Percentiles rank a stretch among this genome's conserved stretches.
phyloP scores from a whole-genome alignment of 2,888 invertebrate genomes.

The Andrena haemorrhoa region DNA sequence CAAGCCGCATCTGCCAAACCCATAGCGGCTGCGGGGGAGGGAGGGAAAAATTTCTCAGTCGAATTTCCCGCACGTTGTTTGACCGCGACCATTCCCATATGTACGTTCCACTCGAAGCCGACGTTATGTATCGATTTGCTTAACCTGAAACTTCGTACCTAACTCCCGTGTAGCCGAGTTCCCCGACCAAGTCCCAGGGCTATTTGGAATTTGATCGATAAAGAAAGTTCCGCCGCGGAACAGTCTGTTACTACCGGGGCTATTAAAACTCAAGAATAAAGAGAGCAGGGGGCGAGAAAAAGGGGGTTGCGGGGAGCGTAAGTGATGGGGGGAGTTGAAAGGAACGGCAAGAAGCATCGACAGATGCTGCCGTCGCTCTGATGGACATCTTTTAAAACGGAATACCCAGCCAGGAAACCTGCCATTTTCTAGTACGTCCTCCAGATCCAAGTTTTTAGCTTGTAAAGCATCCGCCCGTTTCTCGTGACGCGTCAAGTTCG shows the following conservation, averaged over 20 bases:
- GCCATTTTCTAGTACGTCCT: constrained; percentile 55
- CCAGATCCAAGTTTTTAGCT: constrained; percentile 32
- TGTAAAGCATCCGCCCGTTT: constrained; percentile 44
- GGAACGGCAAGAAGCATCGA: neutral
- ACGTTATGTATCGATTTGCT: constrained; percentile 36
- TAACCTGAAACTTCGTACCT: constrained; percentile 26
- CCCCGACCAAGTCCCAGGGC: constrained; percentile 33
- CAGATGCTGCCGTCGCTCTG: neutral
- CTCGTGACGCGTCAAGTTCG: constrained; percentile 35
- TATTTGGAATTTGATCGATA: constrained; percentile 59
- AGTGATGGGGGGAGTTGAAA: neutral
- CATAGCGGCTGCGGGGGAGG: neutral
- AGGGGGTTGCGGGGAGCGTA: neutral
- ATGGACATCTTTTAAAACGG: constrained; percentile 17
- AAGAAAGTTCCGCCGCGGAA: constrained; percentile 28
- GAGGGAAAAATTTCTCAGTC: constrained; percentile 36
- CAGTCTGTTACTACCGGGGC: constrained; percentile 4
- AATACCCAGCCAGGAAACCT: constrained; percentile 43
- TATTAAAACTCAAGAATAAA: constrained; percentile 7
- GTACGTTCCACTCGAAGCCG: constrained; percentile 13
- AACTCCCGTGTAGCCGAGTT: constrained; percentile 8
- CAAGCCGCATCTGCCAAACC: constrained; percentile 19
- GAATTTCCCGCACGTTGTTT: constrained; percentile 34
- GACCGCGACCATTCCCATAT: constrained; percentile 40
- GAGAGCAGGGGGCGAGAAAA: neutral